Percentiles rank a stretch among this genome's conserved stretches.
phyloP scores from a whole-genome alignment of 2,888 invertebrate species.

The Standfussiana lucernea region DNA sequence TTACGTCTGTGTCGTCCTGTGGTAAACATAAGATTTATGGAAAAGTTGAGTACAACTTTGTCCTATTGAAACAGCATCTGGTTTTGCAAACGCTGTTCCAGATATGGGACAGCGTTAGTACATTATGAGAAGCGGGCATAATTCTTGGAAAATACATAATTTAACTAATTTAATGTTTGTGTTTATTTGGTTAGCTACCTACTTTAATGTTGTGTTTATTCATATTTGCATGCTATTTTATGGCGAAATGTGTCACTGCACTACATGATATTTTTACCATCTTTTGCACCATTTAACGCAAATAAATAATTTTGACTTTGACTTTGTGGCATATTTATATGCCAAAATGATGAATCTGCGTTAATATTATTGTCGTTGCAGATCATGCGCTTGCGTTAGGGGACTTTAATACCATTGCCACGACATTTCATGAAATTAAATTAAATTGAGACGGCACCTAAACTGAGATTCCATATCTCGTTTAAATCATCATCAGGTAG shows the following conservation, averaged over 20 bases:
- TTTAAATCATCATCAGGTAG: neutral
- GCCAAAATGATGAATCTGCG: neutral
- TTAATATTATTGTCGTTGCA: no score
- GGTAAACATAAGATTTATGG: neutral
- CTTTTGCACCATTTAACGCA: no score
- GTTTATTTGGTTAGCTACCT: no score
- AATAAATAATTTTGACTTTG: no score
- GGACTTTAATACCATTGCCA: no score
- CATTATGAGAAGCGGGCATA: neutral
- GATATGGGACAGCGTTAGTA: neutral
- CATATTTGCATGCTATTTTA: no score
- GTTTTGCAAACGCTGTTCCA: neutral
- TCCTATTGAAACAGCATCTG: neutral
- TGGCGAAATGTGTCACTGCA: no score
- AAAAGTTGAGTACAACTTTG: neutral
- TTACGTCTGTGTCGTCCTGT: conserved; percentile 97
- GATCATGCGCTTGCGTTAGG: no score
- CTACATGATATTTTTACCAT: no score
- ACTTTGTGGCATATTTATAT: neutral
- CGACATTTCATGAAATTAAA: neutral
- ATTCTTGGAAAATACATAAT: no score
- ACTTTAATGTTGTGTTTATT: no score
- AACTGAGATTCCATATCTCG: neutral
- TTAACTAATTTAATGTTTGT: no score
- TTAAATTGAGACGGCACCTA: neutral